Conservation (phyloP, 2,113 vertebrate species). For the Stigmatopora nigra region DNA sequence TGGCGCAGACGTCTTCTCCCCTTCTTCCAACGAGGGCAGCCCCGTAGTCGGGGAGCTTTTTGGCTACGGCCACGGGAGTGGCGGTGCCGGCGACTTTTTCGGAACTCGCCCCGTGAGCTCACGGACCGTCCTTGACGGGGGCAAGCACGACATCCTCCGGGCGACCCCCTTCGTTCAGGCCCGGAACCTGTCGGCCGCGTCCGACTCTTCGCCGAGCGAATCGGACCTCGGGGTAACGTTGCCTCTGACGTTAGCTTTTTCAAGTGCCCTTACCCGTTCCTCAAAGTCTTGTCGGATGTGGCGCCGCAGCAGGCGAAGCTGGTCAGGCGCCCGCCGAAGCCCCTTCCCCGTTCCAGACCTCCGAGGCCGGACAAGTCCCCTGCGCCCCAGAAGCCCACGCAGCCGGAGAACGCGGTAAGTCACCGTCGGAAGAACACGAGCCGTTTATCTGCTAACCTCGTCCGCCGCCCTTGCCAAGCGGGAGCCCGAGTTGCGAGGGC, state of each 20-base stretch:
- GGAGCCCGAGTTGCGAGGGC: background rate
- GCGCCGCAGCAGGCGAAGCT: conserved; percentile 18
- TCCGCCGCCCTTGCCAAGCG: conserved; percentile 16
- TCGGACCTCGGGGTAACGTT: conserved; percentile 32
- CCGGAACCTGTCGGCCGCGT: conserved; percentile 1
- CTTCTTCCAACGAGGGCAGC: conserved; percentile 22
- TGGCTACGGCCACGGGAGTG: conserved; percentile 11
- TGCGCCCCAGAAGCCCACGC: conserved; percentile 6
- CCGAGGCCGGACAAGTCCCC: conserved; percentile 19
- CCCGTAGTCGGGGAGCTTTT: conserved; percentile 35
- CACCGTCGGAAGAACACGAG: background rate
- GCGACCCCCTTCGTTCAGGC: conserved; percentile 32
- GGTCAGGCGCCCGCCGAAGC: conserved; percentile 49
- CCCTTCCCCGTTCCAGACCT: conserved; percentile 45
- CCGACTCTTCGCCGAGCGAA: conserved; percentile 5
- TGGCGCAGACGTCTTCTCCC: conserved; percentile 25
- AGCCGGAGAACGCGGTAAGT: conserved; percentile 17
- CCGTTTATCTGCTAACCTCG: background rate
- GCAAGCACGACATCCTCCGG: conserved; percentile 27
- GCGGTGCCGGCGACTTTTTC: background rate
- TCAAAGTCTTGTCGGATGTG: background rate
- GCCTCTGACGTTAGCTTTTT: background rate
- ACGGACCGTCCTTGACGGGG: conserved; percentile 29
- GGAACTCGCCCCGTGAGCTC: background rate
- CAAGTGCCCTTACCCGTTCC: background rate